Conservation (phyloP, 2,888 invertebrate species). For the Athalia circularis region DNA sequence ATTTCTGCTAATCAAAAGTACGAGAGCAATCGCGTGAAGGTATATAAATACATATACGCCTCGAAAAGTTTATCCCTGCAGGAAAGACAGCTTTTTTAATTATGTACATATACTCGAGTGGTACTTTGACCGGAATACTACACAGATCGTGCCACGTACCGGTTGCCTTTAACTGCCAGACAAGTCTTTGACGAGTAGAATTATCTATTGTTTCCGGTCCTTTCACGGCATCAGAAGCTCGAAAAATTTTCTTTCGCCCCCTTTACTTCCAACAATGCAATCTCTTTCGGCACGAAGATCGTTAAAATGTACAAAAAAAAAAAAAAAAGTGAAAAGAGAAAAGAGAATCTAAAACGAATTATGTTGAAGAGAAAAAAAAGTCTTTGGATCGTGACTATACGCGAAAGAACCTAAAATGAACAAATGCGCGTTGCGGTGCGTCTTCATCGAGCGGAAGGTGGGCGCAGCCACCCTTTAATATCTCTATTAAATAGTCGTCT, state of each 20-base stretch:
- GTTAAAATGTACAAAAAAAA: background rate
- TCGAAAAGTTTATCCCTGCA: background rate
- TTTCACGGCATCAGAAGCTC: background rate
- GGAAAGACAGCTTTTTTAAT: slow-evolving; percentile 32
- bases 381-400: too few species aligned
- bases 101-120: slow-evolving; percentile 33
- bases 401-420: background rate
- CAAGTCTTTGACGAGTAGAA: background rate
- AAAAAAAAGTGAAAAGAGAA: background rate
- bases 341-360: background rate
- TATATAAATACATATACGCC: background rate
- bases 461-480: slow-evolving; percentile 6
- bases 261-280: slow-evolving; percentile 12
- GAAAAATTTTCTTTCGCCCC: background rate
- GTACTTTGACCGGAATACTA: slow-evolving; percentile 20
- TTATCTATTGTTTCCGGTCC: slow-evolving; percentile 12
- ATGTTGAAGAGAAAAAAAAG: background rate
- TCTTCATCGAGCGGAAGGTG: background rate
- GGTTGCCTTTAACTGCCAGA: background rate
- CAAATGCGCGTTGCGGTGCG: background rate
- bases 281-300: background rate
- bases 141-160: background rate
- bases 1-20: slow-evolving; percentile 33
- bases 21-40: too few species aligned
- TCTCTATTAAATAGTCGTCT: slow-evolving; percentile 37